Evolutionary conservation across 2,113 vertebrate genomes (phyloP), one percentile per base, ranked within the genome.

Genomic region (Osmerus eperlanus): DNA sequence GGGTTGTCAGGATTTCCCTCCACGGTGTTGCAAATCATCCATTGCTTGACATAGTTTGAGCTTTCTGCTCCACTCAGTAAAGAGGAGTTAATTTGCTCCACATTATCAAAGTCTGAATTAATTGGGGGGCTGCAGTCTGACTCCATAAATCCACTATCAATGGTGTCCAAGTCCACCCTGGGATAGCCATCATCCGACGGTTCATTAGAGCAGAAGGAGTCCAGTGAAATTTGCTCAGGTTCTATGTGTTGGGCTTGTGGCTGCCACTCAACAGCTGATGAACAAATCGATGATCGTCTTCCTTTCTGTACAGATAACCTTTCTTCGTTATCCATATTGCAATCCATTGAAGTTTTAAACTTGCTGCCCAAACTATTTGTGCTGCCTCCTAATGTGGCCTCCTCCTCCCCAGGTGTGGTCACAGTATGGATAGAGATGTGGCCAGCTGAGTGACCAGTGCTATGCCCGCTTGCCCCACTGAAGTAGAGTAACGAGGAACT

Each of bases 11-110:
- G 25, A 55, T 81, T n/a, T 13, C 76, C 86, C 0, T 84, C 68
- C 0, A 85, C 68, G 1, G 89, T 65, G 16, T 70, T 71, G 41
- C 73, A 85, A 23, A 90, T 85, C 77, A 96, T 90, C 95, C 96
- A 98, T 78, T 99, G 97, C 78, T 95, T 96, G 65, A 98, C 93
- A 0, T 99, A 99, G 86, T 95, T 95, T 3, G 95, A 91, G 19
- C 85, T 88, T 0, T 84, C 91, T 13, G 74, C 77, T 3, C 83
- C 84, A 0, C 62, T 73, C 66, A 86, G 82, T 18, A 81, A 74
- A 32, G 56, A 54, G 1, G 80, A 78, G 52, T 76, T 78, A 1
- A 65, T 78, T 51, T 84, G 80, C 28, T 81, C 72, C 2, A 71
- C 83, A 6, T 74, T 77, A 66, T 88, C 89, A 59, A 93, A 93